A percentile compares a stretch with the other conserved stretches of the same genome.
Evolutionary conservation across 2,797 vertebrate species (phyloP).

Genomic region (Lepidocolaptes lacrymiger): DNA sequence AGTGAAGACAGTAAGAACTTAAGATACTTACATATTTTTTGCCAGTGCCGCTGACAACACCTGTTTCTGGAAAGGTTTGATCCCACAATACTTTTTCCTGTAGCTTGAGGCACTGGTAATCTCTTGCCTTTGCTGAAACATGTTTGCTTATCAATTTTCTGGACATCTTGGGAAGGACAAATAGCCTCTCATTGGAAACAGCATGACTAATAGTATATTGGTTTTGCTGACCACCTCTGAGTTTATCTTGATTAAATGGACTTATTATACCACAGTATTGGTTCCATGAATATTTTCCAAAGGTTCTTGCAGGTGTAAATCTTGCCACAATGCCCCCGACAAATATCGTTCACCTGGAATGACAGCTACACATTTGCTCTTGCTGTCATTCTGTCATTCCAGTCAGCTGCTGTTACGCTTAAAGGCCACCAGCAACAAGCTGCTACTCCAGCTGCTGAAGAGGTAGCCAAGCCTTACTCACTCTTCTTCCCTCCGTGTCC

Average conservation of each 20-base stretch:
- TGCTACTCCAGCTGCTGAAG: not conserved
- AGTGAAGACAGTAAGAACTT: not conserved
- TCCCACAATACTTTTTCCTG: not conserved
- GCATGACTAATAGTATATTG: not conserved
- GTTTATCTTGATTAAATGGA: not conserved
- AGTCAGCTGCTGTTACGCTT: not conserved
- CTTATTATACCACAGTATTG: not conserved
- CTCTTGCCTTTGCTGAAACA: not conserved
- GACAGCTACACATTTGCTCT: not conserved
- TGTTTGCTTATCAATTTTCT: not conserved
- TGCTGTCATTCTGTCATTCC: slow-evolving; percentile 4
- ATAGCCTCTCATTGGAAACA: not conserved
- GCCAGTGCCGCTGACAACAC: not conserved
- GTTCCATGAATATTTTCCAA: slow-evolving; percentile 1
- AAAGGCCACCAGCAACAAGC: not conserved
- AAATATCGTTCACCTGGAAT: slow-evolving; percentile 10
- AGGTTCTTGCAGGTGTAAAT: slow-evolving; percentile 19
- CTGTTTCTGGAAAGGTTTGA: not conserved
- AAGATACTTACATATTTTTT: not conserved
- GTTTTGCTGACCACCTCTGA: not conserved
- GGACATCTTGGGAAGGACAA: not conserved
- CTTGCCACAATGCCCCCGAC: not conserved
- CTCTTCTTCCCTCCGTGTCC: not conserved
- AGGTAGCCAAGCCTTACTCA: not conserved
- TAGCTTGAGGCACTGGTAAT: not conserved